Evolutionary conservation across 2,888 invertebrate species (phyloP), one percentile per base, ranked within the genome.

Genomic region (Unio delphinus): DNA sequence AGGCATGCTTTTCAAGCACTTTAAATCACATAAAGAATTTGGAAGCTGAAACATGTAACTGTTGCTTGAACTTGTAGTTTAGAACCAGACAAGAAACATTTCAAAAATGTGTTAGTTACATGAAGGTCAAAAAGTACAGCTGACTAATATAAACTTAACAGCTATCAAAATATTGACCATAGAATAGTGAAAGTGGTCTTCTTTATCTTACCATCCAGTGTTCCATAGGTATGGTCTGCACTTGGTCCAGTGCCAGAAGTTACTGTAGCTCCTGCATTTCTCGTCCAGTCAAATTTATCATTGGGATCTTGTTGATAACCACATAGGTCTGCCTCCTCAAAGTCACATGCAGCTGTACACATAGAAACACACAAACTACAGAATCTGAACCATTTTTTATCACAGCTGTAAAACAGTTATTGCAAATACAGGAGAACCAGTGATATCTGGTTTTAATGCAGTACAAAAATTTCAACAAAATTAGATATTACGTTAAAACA

Each of bases 271-370:
- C 86, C 86, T 58, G 69, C 60, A 56, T 78, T 69, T 63, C 84
- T 69, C 26, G 78, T 76, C 88, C 88, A 88, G 69, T 86, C 86
- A 79, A 86, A 84, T 23, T 83, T 69, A 70, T 81, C 91, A 70
- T 75, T 75, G 5, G 69, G 66, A 60, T 73, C 79, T 64, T 86
- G 85, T 63, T 80, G 80, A 80, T 85, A 88, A 57, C 83, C 80
- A 74, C 88, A 88, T 20, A 82, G 69, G 28, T 55, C 58, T 4
- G 66, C 30, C 68, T 83, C 83, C 72, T 88, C 88, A 82, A 88
- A 88, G 75, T 86, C 86, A 80, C 88, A 88, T 23, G 65, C 65
- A 28, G 74, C 83, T 83, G 69, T 23, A 70, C 28, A 65, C 57
- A 69, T 60, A 70, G 34, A 65, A 45, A 55, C 8, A 45, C 45